Evolutionary conservation across 2,888 invertebrate species (phyloP).

Genomic region (Eutolmus rufibarbis): DNA sequence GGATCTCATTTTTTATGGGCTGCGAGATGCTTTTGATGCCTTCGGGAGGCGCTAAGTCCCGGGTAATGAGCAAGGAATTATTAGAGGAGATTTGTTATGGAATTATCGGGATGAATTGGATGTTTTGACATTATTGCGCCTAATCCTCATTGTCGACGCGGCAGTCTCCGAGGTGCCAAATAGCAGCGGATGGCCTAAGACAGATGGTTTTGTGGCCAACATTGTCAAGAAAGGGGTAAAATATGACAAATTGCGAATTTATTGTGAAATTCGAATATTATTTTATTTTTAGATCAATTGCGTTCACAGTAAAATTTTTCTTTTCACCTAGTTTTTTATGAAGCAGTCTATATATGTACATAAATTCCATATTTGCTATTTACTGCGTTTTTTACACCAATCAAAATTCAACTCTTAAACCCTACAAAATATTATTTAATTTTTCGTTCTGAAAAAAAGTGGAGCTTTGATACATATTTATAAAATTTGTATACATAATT

Average conservation of each 20-base stretch:
- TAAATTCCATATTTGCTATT: too few relatives aligned
- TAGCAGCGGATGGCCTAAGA: not conserved
- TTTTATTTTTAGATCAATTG: not conserved
- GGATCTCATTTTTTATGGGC: conserved; percentile 4
- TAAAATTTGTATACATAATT: too few relatives aligned
- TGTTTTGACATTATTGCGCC: conserved; percentile 32
- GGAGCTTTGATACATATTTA: too few relatives aligned
- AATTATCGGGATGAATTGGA: conserved; percentile 17
- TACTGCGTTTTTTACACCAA: too few relatives aligned
- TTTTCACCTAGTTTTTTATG: too few relatives aligned
- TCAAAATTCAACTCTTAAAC: too few relatives aligned
- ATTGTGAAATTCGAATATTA: not conserved
- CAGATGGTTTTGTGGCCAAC: not conserved
- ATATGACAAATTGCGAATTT: not conserved
- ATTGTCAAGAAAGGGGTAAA: not conserved
- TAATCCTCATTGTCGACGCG: conserved; percentile 19
- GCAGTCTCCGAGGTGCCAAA: not conserved
- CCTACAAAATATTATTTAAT: too few relatives aligned
- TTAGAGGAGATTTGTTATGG: conserved; percentile 35
- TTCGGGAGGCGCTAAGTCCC: conserved; percentile 7
- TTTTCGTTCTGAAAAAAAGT: too few relatives aligned
- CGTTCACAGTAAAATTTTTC: not conserved
- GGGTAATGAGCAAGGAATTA: conserved; percentile 29
- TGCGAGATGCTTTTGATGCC: not conserved
- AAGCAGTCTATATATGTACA: too few relatives aligned